A percentile compares a stretch with the other conserved stretches of the same genome.
phyloP scores from a whole-genome alignment of 1,140 invertebrate genomes.

The Sycobia sp. region DNA sequence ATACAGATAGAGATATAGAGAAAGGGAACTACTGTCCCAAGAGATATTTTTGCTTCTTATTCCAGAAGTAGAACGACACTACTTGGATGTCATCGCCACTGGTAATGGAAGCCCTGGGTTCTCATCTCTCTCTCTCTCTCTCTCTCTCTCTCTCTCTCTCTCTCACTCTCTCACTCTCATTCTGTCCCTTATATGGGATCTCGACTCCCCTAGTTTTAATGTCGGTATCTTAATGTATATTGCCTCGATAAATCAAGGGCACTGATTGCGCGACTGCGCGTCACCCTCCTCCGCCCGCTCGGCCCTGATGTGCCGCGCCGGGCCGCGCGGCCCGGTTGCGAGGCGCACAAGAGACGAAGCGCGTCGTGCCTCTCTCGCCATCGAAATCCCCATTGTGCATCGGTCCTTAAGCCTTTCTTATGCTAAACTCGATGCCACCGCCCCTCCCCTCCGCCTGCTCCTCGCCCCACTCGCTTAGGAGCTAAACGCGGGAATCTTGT shows the following conservation, averaged over 20 bases:
- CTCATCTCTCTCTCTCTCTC: no score
- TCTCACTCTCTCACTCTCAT: no score
- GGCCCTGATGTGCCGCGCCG: no score
- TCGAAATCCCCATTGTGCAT: conserved; percentile 17
- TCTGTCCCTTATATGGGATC: no score
- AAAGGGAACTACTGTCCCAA: neutral
- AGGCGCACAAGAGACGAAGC: no score
- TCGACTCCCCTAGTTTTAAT: conserved; percentile 38
- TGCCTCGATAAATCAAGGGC: conserved; percentile 38
- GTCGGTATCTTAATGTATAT: conserved; percentile 40
- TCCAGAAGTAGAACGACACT: neutral
- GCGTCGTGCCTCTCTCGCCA: no score
- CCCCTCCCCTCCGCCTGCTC: neutral
- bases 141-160: no score
- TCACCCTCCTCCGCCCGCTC: conserved; percentile 3
- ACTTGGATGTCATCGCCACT: conserved; percentile 31
- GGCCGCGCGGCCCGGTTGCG: neutral
- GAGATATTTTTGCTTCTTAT: neutral
- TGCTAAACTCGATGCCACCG: conserved; percentile 10
- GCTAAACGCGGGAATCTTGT: neutral
- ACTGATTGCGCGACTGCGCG: conserved; percentile 32
- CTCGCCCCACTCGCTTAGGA: no score
- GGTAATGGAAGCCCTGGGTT: conserved; percentile 16
- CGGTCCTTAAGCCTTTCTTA: conserved; percentile 27
- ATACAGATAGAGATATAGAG: no score